Evolutionary conservation across 2,888 invertebrate genomes (phyloP), one percentile per base, ranked within the genome.

Genomic region (Chorisops tibialis): DNA sequence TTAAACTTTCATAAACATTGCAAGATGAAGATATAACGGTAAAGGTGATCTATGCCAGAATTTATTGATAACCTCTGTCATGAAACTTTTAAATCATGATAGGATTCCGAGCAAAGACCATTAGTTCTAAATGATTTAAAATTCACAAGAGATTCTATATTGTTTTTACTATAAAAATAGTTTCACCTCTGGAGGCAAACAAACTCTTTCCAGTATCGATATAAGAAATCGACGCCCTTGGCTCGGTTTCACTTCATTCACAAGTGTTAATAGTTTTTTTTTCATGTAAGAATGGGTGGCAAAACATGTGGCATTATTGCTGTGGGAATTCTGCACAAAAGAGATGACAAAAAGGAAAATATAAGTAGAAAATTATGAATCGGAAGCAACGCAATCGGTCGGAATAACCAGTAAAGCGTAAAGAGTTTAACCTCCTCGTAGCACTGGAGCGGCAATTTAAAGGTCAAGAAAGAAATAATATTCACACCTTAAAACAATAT

Each of bases 401-500:
- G 39, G 41, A 21, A 54, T 7, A 54, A 14, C n/a, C 52, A 54
- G 41, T 21, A 41, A 54, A 41, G 52, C 52, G 52, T 41, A 22
- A 52, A 38, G 41, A 11, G 19, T 22, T 54, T 54, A 39, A 24
- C 52, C 52, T 41, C 52, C 39, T 22, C 9, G 45, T 45, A 45
- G 45, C 18, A 45, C 18, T 19, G 18, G 18, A 9, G 19, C 19
- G 45, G 14, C 16, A 4, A 18, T 18, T 6, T 19, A 7, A 45
- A 45, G 45, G 45, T 45, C 45, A 45, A 45, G 45, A 45, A 19
- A 16, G 7, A 11, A 7, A 7, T 18, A 2, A 6, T 4, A 14
- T 16, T 14, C n/a, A 39, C n/a, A 14, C n/a, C n/a, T 39, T 5
- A 39, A n/a, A 6, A n/a, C 39, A 11, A 39, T 39, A 5, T n/a